Evolutionary conservation across 2,113 vertebrate genomes (phyloP), one percentile per base, ranked within the genome.

Genomic region (Canis aureus): DNA sequence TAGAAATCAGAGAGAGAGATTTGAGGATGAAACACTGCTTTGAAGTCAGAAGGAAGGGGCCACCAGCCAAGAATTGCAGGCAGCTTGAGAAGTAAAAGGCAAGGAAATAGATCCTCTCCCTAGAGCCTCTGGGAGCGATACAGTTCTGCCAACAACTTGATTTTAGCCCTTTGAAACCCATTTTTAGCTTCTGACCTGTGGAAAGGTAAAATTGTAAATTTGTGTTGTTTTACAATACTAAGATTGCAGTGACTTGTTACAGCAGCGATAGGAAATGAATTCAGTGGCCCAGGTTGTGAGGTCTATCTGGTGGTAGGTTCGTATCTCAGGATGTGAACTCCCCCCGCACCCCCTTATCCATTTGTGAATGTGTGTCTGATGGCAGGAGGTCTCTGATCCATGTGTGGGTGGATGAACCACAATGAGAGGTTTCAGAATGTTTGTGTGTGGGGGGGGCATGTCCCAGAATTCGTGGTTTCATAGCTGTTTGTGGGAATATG

Each of bases 131-230:
- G 35, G 53, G 55, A 80, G 43, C 16, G 17, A 17, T 11, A 4
- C 25, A 69, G 13, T 38, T 49, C 23, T 32, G 23, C 38, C 20
- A 55, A 53, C 13, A 79, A 19, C n/a, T 80, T 81, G 55, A 80
- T 62, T 92, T 71, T 67, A 32, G 25, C n/a, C 38, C 55, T 73
- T 60, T 79, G 38, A 84, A 64, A 84, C 81, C 43, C 43, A 43
- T 57, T 76, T 55, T 51, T 53, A 43, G 19, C 43, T 87, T 86
- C 73, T 62, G 76, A 35, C 12, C n/a, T 49, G 59, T 25, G 55
- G 32, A 87, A 92, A 92, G 66, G 64, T 92, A 87, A 88, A 90
- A n/a, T 59, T 59, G 53, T 66, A 66, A 66, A 86, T 83, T 29
- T 20, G n/a, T 88, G 66, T 32, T 87, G 17, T 89, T 89, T 43